phyloP scores from a whole-genome alignment of 2,888 invertebrate species.

The Drosophila kuntzei region DNA sequence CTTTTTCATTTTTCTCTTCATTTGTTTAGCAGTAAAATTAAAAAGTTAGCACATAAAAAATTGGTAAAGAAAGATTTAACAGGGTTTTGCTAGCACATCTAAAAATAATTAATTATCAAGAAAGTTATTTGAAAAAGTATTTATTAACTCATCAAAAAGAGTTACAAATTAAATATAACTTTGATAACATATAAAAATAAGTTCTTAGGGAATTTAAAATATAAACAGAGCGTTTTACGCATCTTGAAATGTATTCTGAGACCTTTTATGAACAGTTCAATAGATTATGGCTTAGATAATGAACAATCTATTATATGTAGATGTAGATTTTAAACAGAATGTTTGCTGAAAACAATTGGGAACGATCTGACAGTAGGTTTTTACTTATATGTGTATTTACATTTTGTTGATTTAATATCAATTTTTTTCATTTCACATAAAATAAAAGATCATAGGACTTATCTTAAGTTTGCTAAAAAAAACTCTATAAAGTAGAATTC shows the following conservation, averaged over 20 bases:
- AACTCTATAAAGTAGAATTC: background rate
- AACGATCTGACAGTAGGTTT: background rate
- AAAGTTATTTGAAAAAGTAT: background rate
- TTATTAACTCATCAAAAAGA: background rate
- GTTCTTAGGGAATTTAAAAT: too few species aligned
- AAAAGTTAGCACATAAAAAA: background rate
- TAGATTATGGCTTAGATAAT: background rate
- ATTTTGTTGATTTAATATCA: background rate
- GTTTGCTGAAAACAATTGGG: background rate
- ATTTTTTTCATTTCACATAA: background rate
- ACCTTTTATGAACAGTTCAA: background rate
- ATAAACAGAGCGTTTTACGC: background rate
- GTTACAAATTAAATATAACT: background rate
- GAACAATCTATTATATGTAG: background rate
- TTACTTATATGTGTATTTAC: background rate
- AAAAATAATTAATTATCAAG: constrained; percentile 20
- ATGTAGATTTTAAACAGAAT: background rate
- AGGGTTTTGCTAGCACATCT: constrained; percentile 65
- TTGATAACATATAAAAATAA: background rate
- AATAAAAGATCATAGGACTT: background rate
- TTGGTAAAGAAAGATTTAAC: constrained; percentile 19
- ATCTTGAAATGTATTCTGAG: background rate
- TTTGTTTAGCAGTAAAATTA: background rate
- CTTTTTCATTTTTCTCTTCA: background rate
- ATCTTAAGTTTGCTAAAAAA: background rate